Base-by-base conservation (phyloP, 2,113 vertebrate species). In the Crypturellus undulatus region DNA sequence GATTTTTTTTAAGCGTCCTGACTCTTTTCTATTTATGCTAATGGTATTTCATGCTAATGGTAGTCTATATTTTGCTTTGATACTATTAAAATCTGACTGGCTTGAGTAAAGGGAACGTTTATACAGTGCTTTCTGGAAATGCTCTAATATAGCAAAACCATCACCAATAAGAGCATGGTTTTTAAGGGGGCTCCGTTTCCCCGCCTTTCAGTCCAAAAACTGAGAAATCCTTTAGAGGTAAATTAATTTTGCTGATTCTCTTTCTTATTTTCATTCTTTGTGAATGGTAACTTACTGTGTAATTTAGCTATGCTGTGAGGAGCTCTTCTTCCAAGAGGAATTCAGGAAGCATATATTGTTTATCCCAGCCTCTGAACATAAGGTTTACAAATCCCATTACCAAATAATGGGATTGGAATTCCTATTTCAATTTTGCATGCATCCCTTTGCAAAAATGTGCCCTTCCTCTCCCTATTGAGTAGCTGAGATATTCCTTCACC, bases 401-500 rank as follows among this genome's bases (percentile, higher is more conserved):
- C 59, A 94, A 96, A 96, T 97, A 98, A 97, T 97, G 92, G 91
- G 70, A 96, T 97, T 96, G 92, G 77, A 81, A 81, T 96, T 97
- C 87, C 92, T 93, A 67, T 82, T 96, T 89, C 63, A 80, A 47
- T 91, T 94, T 89, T 93, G 64, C 78, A 81, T 72, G 63, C 92
- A 87, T 95, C 63, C 47, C 84, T 67, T 91, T 92, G 93, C 77
- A 94, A 91, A 93, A 93, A 62, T 3, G 20, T 69, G 86, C 59
- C 67, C 54, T 87, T 38, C 51, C 94, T 63, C 78, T 92, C 42
- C 17, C 52, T 92, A 16, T 30, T 68, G 65, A 87, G 51, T 43
- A 73, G 13, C 38, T 79, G 67, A 90, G 67, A 71, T 86, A 47
- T 91, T 92, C 43, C 60, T 91, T 84, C 64, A 79, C 67, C 65